Evolutionary conservation across 2,113 vertebrate species (phyloP).

Genomic region (Haemorhous mexicanus): DNA sequence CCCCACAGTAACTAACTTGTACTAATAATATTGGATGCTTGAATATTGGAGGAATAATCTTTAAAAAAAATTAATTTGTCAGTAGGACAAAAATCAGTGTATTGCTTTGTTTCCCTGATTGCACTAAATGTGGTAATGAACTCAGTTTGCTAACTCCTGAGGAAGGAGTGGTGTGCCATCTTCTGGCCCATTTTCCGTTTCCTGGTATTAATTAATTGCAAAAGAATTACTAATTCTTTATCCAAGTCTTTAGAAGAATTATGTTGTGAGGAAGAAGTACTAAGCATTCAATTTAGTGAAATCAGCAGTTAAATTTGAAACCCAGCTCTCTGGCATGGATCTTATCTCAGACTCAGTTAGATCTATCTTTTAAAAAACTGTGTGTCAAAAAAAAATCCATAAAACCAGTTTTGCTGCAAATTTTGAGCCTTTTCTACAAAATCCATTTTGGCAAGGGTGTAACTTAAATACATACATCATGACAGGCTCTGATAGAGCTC

Average conservation of each 20-base stretch:
- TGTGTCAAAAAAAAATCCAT: constrained; percentile 21
- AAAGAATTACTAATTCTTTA: neutral
- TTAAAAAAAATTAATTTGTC: neutral
- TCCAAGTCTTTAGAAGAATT: neutral
- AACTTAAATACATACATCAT: neutral
- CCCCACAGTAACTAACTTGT: neutral
- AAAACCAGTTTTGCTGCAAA: constrained; percentile 61
- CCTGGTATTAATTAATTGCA: neutral
- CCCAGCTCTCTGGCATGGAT: neutral
- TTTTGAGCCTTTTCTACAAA: constrained; percentile 36
- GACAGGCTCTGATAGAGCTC: neutral
- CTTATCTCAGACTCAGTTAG: constrained; percentile 1
- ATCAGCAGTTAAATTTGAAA: neutral
- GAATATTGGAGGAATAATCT: neutral
- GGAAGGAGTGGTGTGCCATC: neutral
- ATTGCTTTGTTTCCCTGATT: neutral
- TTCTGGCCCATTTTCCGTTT: neutral
- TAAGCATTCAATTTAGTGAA: neutral
- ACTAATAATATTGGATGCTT: neutral
- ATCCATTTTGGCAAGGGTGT: neutral
- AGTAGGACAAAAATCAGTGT: neutral
- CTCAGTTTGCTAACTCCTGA: neutral
- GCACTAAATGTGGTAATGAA: neutral
- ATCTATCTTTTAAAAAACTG: constrained; percentile 24
- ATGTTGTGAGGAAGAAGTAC: neutral